Evolutionary conservation across 1,140 invertebrate species (phyloP), one percentile per base, ranked within the genome.

Genomic region (Brachionus plicatilis): DNA sequence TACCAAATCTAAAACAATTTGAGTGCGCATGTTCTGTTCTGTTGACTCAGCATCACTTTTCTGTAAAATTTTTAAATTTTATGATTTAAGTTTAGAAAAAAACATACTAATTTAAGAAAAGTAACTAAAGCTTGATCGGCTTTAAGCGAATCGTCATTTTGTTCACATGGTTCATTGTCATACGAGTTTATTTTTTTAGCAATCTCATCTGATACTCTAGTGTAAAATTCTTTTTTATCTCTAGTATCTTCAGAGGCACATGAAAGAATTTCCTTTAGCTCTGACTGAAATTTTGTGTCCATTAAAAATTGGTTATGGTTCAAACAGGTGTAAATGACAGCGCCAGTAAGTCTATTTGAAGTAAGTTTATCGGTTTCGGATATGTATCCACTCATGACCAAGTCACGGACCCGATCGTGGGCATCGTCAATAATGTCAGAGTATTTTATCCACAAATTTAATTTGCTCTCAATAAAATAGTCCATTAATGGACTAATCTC

Each of bases 401-500:
- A 47, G 17, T 82, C 79, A 8, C 50, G 17, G 2, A 82, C 20
- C 14, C 65, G 53, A 68, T 82, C 79, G 29, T 65, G 50, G n/a
- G 53, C 79, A 17, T 82, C 53, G 2, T 33, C 24, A 12, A 60
- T 65, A 20, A 82, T 43, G 11, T 82, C 33, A 37, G n/a, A 27
- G 53, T 65, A 82, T 65, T 68, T 60, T 12, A 82, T 45, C 79
- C 79, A 82, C 24, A 65, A 41, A 47, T 82, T 82, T 5, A 82
- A 1, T 60, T 68, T 68, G 12, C 33, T 65, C 60, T 60, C 53
- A 12, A 43, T 11, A 82, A 82, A 82, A 37, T 82, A 82, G 20
- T 82, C 53, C 17, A 17, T 17, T 11, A 68, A 12, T 5, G 65
- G 53, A 24, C 41, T 43, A 11, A 6, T 45, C 9, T 65, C 17